Conservation (phyloP, 2,113 vertebrate species). For the Erinaceus europaeus region DNA sequence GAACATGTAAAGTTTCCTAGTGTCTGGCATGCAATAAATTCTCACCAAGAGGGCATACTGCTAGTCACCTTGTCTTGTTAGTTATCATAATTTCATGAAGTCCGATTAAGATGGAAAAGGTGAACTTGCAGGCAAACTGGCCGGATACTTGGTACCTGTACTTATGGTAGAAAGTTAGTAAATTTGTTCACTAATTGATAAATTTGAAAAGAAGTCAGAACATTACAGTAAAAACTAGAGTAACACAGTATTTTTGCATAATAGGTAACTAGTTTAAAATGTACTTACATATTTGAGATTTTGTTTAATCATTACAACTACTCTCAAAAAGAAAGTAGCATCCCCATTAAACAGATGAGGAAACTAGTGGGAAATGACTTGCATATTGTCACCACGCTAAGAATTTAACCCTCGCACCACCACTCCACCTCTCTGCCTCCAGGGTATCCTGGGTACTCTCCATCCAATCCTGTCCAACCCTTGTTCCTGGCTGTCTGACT, state of each 20-base stretch:
- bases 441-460: neutral
- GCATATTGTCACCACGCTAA: neutral
- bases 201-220: conserved; percentile 48
- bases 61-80: neutral
- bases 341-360: neutral
- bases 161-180: conserved; percentile 1
- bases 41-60: no score
- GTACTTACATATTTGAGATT: neutral
- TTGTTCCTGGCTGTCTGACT: neutral
- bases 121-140: neutral
- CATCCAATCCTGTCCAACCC: neutral
- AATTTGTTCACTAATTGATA: conserved; percentile 52
- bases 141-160: neutral
- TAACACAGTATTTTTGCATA: conserved; percentile 23
- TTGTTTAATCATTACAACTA: neutral
- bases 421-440: neutral
- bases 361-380: neutral
- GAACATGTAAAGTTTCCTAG: neutral
- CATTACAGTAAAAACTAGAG: conserved; percentile 37
- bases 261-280: neutral
- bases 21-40: neutral
- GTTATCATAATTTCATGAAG: neutral
- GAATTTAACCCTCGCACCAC: neutral
- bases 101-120: neutral
- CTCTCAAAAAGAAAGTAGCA: neutral